Percentiles rank a stretch among this genome's conserved stretches.
phyloP scores from a whole-genome alignment of 2,797 vertebrate species.

The Tolypeutes matacus region DNA sequence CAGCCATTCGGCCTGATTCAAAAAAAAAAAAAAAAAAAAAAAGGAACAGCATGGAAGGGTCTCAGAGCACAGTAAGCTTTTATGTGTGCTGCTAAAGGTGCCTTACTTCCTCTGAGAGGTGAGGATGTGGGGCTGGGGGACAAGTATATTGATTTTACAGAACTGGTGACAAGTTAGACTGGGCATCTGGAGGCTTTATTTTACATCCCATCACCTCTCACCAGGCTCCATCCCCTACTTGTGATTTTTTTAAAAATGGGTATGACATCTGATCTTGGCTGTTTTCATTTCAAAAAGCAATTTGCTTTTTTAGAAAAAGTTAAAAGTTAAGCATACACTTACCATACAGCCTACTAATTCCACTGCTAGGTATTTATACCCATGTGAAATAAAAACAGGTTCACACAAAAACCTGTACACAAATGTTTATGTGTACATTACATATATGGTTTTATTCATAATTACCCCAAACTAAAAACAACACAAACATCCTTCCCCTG shows the following conservation, averaged over 20 bases:
- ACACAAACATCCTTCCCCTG: neutral
- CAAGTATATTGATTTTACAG: neutral
- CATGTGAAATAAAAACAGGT: conserved; percentile 2
- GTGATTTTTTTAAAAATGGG: neutral
- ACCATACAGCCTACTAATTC: neutral
- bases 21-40: neutral
- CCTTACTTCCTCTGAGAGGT: neutral
- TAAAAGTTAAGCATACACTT: neutral
- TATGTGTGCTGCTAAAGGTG: neutral
- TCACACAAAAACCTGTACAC: neutral
- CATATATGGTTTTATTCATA: neutral
- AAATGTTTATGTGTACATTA: neutral
- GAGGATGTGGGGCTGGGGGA: neutral
- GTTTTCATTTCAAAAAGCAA: neutral
- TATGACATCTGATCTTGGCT: neutral
- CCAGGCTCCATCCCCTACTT: neutral
- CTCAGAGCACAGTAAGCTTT: neutral
- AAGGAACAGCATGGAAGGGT: neutral
- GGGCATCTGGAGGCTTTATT: neutral
- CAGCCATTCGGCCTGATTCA: neutral
- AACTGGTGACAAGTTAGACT: neutral
- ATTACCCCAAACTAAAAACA: neutral
- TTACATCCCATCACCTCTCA: neutral
- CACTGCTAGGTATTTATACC: neutral
- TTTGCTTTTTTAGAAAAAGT: neutral